These are phyloP conservation scores for Bombylius discolor DNA, from an alignment of 2,888 invertebrate species.

Conservation along the genomic window DNA sequence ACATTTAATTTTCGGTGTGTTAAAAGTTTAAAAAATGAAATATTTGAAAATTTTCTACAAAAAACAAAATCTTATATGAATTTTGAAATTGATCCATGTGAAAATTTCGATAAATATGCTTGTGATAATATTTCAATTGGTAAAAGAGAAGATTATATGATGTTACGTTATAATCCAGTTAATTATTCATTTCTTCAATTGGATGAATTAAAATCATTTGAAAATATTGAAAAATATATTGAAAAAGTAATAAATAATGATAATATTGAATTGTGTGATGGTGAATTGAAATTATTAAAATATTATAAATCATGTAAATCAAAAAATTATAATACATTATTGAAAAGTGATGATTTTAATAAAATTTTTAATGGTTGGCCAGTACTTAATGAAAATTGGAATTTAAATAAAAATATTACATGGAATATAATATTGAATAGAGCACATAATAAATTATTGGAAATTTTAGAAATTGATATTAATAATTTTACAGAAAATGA, in stretches of 20 bases:
- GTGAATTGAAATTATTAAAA: neutral
- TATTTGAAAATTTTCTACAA: neutral
- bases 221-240: neutral
- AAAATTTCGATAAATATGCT: neutral
- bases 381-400: neutral
- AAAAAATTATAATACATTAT: neutral
- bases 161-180: neutral
- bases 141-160: neutral
- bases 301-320: neutral
- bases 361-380: neutral
- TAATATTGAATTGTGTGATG: neutral
- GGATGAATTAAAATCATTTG: neutral
- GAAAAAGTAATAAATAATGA: neutral
- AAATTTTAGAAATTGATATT: neutral
- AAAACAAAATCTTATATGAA: neutral
- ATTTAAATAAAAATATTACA: neutral
- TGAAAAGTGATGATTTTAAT: neutral
- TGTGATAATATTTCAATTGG: neutral
- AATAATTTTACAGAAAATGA: neutral
- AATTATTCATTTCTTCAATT: neutral
- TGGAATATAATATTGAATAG: neutral
- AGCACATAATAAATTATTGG: neutral
- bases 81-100: neutral
- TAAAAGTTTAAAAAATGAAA: too few species aligned
- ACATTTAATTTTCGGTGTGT: too few species aligned